Evolutionary conservation across 2,888 invertebrate genomes (phyloP).

Genomic region (Bhutanitis thaidina): DNA sequence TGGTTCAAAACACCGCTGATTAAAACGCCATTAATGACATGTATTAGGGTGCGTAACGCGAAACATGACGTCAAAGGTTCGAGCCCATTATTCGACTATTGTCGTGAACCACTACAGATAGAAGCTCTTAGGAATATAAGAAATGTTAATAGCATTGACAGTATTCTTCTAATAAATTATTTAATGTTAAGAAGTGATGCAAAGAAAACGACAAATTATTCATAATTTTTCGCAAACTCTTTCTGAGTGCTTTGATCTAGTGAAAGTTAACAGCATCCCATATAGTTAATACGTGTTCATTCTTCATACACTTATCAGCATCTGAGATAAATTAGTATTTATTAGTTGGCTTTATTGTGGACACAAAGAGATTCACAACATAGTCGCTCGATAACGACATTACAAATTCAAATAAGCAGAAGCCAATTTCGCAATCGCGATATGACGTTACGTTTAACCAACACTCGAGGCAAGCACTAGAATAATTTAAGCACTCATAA

Average conservation of each 20-base stretch:
- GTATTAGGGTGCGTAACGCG: too few species aligned
- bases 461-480: background rate
- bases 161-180: too few species aligned
- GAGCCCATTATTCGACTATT: too few species aligned
- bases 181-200: constrained; percentile 47
- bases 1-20: constrained; percentile 49
- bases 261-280: constrained; percentile 54
- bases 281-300: constrained; percentile 34
- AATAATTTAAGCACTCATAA: constrained; percentile 4
- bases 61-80: too few species aligned
- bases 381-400: constrained; percentile 28
- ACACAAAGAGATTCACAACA: constrained; percentile 29
- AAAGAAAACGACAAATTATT: constrained; percentile 50
- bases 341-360: constrained; percentile 25
- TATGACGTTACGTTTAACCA: constrained; percentile 28
- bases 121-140: too few species aligned
- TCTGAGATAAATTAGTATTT: constrained; percentile 33
- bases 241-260: constrained; percentile 48
- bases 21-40: too few species aligned
- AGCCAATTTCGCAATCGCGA: constrained; percentile 28
- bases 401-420: constrained; percentile 26
- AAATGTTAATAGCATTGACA: too few species aligned
- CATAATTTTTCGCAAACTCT: constrained; percentile 44
- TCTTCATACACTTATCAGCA: constrained; percentile 30
- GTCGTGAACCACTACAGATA: too few species aligned